phyloP scores from a whole-genome alignment of 2,113 vertebrate genomes.

The Pontoporia blainvillei region DNA sequence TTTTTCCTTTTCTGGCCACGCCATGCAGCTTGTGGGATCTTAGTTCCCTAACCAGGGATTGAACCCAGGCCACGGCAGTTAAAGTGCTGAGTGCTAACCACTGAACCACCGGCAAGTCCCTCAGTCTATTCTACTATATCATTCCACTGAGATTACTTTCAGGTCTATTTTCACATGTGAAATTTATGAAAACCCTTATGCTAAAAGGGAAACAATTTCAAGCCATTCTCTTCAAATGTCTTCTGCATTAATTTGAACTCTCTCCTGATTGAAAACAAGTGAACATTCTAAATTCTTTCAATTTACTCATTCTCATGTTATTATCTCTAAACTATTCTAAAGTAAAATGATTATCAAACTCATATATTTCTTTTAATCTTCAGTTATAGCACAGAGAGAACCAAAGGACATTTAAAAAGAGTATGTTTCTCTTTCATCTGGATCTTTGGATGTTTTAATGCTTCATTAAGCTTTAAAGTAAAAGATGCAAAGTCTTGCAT shows the following conservation, averaged over 20 bases:
- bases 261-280: background rate
- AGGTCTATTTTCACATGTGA: background rate
- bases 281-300: background rate
- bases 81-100: accelerated
- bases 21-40: background rate
- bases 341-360: background rate
- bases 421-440: background rate
- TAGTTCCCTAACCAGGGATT: background rate
- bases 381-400: background rate
- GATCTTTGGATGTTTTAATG: background rate
- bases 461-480: background rate
- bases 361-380: background rate
- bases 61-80: background rate
- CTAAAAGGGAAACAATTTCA: background rate
- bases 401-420: background rate
- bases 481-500: background rate
- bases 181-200: background rate
- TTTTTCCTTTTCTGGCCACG: background rate
- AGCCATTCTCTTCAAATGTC: background rate
- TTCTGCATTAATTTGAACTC: background rate
- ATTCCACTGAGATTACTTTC: background rate
- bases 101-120: background rate
- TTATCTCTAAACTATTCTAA: background rate
- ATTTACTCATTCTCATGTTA: background rate
- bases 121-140: background rate